Evolutionary conservation across 2,888 invertebrate species (phyloP), one percentile per base, ranked within the genome.

Genomic region (Chrysomela aeneicollis): DNA sequence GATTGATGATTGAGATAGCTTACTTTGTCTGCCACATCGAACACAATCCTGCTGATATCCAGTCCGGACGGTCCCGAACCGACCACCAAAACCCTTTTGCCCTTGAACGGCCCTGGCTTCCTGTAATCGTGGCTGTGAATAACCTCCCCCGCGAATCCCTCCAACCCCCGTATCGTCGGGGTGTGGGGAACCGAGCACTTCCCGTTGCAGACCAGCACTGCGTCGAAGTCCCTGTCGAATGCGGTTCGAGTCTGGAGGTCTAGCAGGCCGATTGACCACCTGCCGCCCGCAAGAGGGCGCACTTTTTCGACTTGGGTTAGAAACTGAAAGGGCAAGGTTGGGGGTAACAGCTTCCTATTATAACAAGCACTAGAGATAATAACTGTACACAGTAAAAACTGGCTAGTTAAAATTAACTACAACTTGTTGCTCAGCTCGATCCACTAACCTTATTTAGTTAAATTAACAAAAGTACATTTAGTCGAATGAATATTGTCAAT

Each of bases 31-130:
- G 92, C 89, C 1, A 87, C 84, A 70, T 85, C 81, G 18, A 90
- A 86, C 64, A 91, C 84, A 73, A 90, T 89, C 52, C 88, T 77
- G 0, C 90, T 87, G 50, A 92, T 87, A 79, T 92, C 92, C 82
- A 89, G 86, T 17, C 95, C 96, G 5, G 95, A 95, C 17, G 94
- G 91, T 0, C 93, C 94, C 0, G 93, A 94, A 1, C 96, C 96
- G 37, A 96, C 84, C 10, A 95, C 88, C 32, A 93, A 86, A 0
- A 95, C 93, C 8, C 82, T 85, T 77, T 88, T 87, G 63, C 84
- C 88, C 35, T 82, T 71, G 80, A 90, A 96, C 22, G 84, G 79
- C 49, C 90, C 88, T 0, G 92, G 89, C 5, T 85, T 84, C 66
- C 95, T 86, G 82, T 94, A 97, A 78, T 92, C 89, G 80, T 95